Percentiles rank a stretch among this genome's conserved stretches.
phyloP scores from a whole-genome alignment of 2,113 vertebrate genomes.

The Stictonetta naevosa region DNA sequence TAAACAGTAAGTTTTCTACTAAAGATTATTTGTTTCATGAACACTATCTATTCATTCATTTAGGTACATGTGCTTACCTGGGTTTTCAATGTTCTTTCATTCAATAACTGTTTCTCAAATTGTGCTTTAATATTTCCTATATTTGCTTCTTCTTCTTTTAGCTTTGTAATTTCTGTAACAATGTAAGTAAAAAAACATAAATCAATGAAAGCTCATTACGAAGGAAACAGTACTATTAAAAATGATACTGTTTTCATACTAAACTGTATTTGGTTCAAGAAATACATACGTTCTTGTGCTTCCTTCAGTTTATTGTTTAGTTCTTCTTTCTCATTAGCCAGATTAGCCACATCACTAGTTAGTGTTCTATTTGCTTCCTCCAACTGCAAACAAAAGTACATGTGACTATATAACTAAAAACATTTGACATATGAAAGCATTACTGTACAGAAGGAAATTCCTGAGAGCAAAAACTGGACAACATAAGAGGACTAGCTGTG shows the following conservation, averaged over 20 bases:
- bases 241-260: not conserved
- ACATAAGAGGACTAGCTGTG: not conserved
- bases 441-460: not conserved
- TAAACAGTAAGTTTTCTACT: not conserved
- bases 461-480: not conserved
- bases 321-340: slow-evolving; percentile 97
- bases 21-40: not conserved
- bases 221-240: not conserved
- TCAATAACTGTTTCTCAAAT: slow-evolving; percentile 94
- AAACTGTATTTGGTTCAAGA: not conserved
- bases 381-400: slow-evolving; percentile 76
- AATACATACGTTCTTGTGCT: slow-evolving; percentile 85
- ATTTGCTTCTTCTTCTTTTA: slow-evolving; percentile 89
- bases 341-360: slow-evolving; percentile 94
- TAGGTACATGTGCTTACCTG: slow-evolving; percentile 77
- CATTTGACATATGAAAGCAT: not conserved
- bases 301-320: slow-evolving; percentile 96
- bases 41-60: not conserved
- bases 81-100: slow-evolving; percentile 94
- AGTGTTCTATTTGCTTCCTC: slow-evolving; percentile 97
- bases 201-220: not conserved
- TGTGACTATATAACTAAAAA: not conserved
- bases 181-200: not conserved
- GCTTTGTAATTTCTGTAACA: slow-evolving; percentile 82
- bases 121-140: slow-evolving; percentile 85